Evolutionary conservation across 2,888 invertebrate genomes (phyloP).

Genomic region (Seladonia tumulorum): DNA sequence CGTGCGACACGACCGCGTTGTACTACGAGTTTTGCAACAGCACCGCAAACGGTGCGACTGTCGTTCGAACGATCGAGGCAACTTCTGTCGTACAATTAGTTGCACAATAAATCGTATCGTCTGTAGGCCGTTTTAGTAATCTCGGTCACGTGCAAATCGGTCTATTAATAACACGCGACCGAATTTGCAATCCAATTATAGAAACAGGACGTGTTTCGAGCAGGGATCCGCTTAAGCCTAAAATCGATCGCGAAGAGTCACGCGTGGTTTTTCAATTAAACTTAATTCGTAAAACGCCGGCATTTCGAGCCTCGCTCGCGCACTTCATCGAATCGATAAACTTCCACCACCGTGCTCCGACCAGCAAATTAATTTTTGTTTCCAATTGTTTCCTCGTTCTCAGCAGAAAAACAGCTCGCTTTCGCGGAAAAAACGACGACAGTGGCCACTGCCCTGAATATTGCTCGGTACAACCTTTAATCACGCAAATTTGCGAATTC

Average conservation of each 20-base stretch:
- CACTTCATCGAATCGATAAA: neutral
- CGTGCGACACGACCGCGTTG: neutral
- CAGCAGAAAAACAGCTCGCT: neutral
- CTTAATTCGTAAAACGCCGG: slow-evolving; percentile 9
- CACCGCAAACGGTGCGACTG: neutral
- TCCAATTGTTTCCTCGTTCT: neutral
- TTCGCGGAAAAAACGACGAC: neutral
- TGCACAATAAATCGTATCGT: neutral
- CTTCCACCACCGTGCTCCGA: neutral
- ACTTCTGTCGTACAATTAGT: slow-evolving; percentile 3
- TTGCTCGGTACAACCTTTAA: neutral
- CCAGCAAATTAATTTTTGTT: slow-evolving; percentile 8
- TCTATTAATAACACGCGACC: neutral
- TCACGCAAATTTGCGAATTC: neutral
- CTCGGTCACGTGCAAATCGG: neutral
- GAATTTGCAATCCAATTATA: slow-evolving; percentile 34
- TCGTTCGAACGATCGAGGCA: neutral
- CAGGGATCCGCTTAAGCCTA: neutral
- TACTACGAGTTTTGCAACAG: neutral
- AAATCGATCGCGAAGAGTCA: slow-evolving; percentile 12
- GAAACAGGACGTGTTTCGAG: slow-evolving; percentile 6
- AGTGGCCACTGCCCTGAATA: neutral
- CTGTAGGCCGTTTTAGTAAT: neutral
- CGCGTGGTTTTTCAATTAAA: slow-evolving; percentile 18
- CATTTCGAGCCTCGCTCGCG: neutral